These are phyloP conservation scores for Blastobasis adustella DNA, from an alignment of 2,888 invertebrate genomes.

Conservation along the genomic window DNA sequence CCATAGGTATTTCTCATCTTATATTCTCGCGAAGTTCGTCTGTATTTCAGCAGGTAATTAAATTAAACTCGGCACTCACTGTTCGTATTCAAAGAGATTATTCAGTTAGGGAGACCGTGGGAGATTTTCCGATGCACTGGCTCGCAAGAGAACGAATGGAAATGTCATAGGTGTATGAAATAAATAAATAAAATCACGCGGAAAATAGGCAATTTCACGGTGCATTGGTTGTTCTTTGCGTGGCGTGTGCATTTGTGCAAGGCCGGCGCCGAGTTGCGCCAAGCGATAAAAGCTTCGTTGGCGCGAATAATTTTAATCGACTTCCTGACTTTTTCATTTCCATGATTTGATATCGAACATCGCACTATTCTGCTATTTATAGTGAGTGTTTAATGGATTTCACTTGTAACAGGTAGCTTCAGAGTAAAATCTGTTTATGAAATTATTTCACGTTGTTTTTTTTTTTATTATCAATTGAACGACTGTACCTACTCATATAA, in stretches of 20 bases:
- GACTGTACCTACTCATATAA: too few species aligned
- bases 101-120: slow-evolving; percentile 20
- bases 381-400: too few species aligned
- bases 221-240: slow-evolving; percentile 69
- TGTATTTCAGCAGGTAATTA: slow-evolving; percentile 31
- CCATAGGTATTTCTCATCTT: slow-evolving; percentile 34
- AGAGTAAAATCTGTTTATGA: too few species aligned
- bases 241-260: slow-evolving; percentile 35
- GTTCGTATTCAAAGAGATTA: slow-evolving; percentile 15
- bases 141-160: slow-evolving; percentile 42
- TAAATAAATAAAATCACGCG: slow-evolving; percentile 73
- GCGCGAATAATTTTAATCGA: slow-evolving; percentile 53
- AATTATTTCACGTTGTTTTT: too few species aligned
- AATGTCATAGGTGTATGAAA: slow-evolving; percentile 66
- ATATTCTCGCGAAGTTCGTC: slow-evolving; percentile 40
- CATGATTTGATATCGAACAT: too few species aligned
- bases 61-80: slow-evolving; percentile 20
- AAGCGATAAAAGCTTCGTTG: slow-evolving; percentile 50
- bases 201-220: slow-evolving; percentile 75
- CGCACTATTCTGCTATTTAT: too few species aligned
- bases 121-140: slow-evolving; percentile 44
- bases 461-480: too few species aligned
- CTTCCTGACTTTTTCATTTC: slow-evolving; percentile 10
- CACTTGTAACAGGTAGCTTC: too few species aligned
- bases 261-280: slow-evolving; percentile 31